Percentiles rank a stretch among this genome's conserved stretches.
Evolutionary conservation across 2,113 vertebrate genomes (phyloP).

Genomic region (Ranitomeya variabilis): DNA sequence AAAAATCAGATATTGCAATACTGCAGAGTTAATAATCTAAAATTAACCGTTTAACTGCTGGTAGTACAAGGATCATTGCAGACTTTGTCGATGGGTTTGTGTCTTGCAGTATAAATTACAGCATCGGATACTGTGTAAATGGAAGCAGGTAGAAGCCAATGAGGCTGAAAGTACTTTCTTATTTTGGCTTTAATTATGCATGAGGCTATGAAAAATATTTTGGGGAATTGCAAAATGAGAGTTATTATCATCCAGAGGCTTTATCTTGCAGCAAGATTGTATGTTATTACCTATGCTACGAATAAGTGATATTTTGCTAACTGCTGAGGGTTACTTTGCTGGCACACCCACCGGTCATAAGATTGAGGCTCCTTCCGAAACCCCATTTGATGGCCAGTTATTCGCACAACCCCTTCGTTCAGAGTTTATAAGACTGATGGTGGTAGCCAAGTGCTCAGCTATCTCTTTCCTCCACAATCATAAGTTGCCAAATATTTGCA

Average conservation of each 20-base stretch:
- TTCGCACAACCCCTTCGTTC: too few relatives aligned
- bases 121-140: slow-evolving; percentile 11
- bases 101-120: slow-evolving; percentile 28
- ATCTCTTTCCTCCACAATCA: too few relatives aligned
- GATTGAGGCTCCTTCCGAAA: too few relatives aligned
- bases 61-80: slow-evolving; percentile 71
- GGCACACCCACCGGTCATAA: too few relatives aligned
- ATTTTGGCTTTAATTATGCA: slow-evolving; percentile 29
- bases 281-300: too few relatives aligned
- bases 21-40: slow-evolving; percentile 77
- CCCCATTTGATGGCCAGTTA: too few relatives aligned
- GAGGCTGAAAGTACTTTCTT: slow-evolving; percentile 9
- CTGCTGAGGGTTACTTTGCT: too few relatives aligned
- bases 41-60: slow-evolving; percentile 79
- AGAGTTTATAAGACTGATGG: too few relatives aligned
- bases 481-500: too few relatives aligned
- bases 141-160: slow-evolving; percentile 39
- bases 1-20: slow-evolving; percentile 79
- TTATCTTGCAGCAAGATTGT: background rate
- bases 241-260: background rate
- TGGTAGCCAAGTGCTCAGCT: too few relatives aligned
- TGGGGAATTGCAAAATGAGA: background rate
- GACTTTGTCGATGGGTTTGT: slow-evolving; percentile 68
- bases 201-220: background rate
- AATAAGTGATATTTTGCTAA: too few relatives aligned